Conservation (phyloP, 2,113 vertebrate species). For the Suncus etruscus region DNA sequence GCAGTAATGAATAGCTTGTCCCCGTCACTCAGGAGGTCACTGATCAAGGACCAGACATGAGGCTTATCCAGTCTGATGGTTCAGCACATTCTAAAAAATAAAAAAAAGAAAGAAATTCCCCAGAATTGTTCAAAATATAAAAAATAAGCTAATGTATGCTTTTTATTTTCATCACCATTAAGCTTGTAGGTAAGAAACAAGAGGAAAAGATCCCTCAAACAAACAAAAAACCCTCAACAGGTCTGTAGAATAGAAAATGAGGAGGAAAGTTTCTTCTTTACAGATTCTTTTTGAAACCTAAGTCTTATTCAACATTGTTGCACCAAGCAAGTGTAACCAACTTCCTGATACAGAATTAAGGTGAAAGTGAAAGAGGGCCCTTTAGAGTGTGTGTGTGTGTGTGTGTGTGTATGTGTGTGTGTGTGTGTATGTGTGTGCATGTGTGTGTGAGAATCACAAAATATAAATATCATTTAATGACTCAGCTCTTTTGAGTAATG, state of each 20-base stretch:
- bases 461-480: not conserved
- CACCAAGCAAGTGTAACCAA: not conserved
- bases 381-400: no score
- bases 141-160: conserved; percentile 4
- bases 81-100: conserved; percentile 5
- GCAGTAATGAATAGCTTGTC: not conserved
- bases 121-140: conserved; percentile 28
- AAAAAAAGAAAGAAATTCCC: conserved; percentile 26
- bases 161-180: conserved; percentile 5
- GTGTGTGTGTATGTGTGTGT: no score
- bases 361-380: not conserved
- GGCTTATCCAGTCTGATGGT: not conserved
- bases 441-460: not conserved
- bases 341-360: not conserved
- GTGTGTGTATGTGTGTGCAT: no score
- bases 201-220: conserved; percentile 2
- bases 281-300: not conserved
- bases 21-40: not conserved
- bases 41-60: not conserved
- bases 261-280: not conserved
- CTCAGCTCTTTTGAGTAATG: conserved; percentile 27
- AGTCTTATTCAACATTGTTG: not conserved
- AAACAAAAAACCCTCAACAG: conserved; percentile 31
- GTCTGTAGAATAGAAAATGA: not conserved
- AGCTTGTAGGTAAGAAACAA: conserved; percentile 32